These are phyloP conservation scores for Diadumene lineata DNA, from an alignment of 92 coral and sea anemone species.

Conservation along the genomic window DNA sequence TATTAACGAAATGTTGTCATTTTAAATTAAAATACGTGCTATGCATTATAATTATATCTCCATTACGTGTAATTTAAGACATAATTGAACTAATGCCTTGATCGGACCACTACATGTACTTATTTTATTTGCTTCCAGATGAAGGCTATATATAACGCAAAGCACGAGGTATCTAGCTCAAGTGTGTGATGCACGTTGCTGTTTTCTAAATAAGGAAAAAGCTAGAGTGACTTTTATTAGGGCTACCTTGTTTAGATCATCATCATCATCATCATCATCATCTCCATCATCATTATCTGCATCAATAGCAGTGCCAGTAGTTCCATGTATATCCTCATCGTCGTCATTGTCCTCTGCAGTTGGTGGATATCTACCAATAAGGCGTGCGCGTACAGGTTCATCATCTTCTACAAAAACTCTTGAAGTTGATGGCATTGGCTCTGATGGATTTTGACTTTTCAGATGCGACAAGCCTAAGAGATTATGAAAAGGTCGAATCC, in stretches of 20 bases:
- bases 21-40: no score
- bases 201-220: not conserved
- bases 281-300: slow-evolving; percentile 6
- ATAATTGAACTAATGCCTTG: no score
- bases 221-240: not conserved
- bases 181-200: not conserved
- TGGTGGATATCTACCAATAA: not conserved
- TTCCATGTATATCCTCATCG: slow-evolving; percentile 4
- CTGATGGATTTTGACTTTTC: no score
- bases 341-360: slow-evolving; percentile 17
- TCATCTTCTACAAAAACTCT: not conserved
- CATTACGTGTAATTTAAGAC: no score
- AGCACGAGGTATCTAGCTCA: not conserved
- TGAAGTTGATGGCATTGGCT: no score
- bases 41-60: no score
- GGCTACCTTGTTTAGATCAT: not conserved
- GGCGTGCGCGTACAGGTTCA: not conserved
- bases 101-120: no score
- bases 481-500: no score
- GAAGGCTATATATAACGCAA: not conserved
- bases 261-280: slow-evolving; percentile 11
- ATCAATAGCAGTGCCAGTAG: no score
- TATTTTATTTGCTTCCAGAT: no score
- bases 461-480: no score
- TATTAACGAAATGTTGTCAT: no score